phyloP scores from a whole-genome alignment of 2,888 invertebrate species.

The Hydroisotoma schaefferi region DNA sequence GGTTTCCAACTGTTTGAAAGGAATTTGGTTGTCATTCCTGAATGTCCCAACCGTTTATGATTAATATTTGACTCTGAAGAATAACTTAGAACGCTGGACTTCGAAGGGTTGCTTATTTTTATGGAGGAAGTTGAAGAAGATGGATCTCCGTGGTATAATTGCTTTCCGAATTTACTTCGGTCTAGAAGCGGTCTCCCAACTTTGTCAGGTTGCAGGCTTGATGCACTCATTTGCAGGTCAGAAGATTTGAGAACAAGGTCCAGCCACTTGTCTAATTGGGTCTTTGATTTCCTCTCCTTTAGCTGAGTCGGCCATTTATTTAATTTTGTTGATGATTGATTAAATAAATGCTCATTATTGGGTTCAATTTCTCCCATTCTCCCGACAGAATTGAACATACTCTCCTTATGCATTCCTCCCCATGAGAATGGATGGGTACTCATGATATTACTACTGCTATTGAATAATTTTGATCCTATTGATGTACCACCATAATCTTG shows the following conservation, averaged over 20 bases:
- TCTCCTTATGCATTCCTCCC: not conserved
- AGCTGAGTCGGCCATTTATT: not conserved
- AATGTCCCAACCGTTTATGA: not conserved
- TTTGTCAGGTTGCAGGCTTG: not conserved
- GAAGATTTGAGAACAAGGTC: slow-evolving; percentile 8
- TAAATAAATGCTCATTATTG: not conserved
- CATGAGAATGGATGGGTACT: slow-evolving; percentile 4
- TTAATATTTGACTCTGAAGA: too few relatives aligned
- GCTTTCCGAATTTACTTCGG: not conserved
- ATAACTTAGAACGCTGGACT: not conserved
- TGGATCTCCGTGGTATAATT: not conserved
- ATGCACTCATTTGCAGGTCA: not conserved
- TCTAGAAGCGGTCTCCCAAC: not conserved
- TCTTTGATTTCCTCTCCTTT: slow-evolving; percentile 11
- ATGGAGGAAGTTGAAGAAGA: not conserved
- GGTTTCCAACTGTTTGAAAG: slow-evolving; percentile 16
- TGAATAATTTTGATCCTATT: slow-evolving; percentile 1
- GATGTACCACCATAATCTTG: too few relatives aligned
- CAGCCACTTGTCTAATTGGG: slow-evolving; percentile 23
- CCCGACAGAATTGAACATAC: slow-evolving; percentile 4
- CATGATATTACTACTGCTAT: not conserved
- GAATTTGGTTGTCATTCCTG: not conserved
- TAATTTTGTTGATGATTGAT: too few relatives aligned
- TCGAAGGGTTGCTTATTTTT: too few relatives aligned
- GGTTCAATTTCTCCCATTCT: not conserved